These are phyloP conservation scores for human DNA, from an alignment of 2,113 vertebrate species.

Conservation along the genomic window DNA sequence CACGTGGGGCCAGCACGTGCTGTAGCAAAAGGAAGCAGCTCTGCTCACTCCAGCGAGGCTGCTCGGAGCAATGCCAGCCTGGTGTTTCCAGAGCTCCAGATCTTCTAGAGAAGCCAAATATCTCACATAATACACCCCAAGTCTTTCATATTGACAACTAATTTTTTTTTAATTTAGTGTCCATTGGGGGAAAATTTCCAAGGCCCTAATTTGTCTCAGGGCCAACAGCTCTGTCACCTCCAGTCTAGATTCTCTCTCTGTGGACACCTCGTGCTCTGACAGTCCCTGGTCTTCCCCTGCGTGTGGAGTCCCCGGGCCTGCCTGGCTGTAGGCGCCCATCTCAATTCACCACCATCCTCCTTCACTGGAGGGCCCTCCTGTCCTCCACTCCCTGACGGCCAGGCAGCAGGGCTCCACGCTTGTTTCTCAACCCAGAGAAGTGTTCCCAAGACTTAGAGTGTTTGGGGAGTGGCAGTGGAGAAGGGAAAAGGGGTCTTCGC, in stretches of 20 bases:
- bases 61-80: background rate
- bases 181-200: background rate
- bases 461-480: background rate
- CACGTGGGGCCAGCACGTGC: rapidly evolving
- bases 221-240: background rate
- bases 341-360: rapidly evolving
- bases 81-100: background rate
- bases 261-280: rapidly evolving
- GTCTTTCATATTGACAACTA: background rate
- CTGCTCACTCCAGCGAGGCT: background rate
- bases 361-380: background rate
- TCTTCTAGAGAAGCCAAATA: background rate
- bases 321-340: rapidly evolving
- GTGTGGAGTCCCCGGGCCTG: too few relatives aligned
- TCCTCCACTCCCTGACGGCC: background rate
- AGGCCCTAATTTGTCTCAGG: rapidly evolving
- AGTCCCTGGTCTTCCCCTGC: background rate
- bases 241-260: background rate
- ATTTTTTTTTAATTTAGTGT: too few relatives aligned
- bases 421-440: background rate
- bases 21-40: background rate
- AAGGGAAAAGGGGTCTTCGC: background rate
- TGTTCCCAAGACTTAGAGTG: background rate
- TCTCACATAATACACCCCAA: background rate
- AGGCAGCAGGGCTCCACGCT: background rate